Conservation (phyloP, 2,888 invertebrate genomes). For the Acleris holmiana region DNA sequence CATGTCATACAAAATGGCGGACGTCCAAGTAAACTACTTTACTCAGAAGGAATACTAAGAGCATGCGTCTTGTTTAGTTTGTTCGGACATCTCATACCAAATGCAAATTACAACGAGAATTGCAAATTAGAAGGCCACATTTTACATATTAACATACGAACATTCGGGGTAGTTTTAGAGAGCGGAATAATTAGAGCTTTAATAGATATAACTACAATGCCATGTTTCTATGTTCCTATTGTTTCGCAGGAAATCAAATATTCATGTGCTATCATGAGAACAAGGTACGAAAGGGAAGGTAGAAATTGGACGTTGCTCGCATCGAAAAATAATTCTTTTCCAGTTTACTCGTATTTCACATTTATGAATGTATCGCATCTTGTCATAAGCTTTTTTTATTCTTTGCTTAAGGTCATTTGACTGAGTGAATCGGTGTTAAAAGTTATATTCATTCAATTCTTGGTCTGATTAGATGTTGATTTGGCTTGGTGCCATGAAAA, state of each 20-base stretch:
- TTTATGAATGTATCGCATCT: no score
- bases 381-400: no score
- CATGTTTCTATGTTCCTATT: slow-evolving; percentile 9
- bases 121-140: slow-evolving; percentile 35
- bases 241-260: slow-evolving; percentile 17
- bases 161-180: slow-evolving; percentile 25
- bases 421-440: no score
- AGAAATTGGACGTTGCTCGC: no score
- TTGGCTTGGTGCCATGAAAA: no score
- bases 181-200: slow-evolving; percentile 23
- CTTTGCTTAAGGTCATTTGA: no score
- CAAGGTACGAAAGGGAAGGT: not conserved
- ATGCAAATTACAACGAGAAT: slow-evolving; percentile 32
- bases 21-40: slow-evolving; percentile 1
- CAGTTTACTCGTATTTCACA: no score
- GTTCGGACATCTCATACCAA: slow-evolving; percentile 25
- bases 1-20: not conserved
- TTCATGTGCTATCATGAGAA: slow-evolving; percentile 9
- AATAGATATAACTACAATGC: not conserved
- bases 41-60: slow-evolving; percentile 7
- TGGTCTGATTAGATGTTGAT: no score
- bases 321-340: no score
- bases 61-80: slow-evolving; percentile 17
- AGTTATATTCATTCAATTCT: no score
- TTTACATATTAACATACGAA: slow-evolving; percentile 31